Conservation (phyloP, 2,888 invertebrate species). For the Diabrotica balteata region DNA sequence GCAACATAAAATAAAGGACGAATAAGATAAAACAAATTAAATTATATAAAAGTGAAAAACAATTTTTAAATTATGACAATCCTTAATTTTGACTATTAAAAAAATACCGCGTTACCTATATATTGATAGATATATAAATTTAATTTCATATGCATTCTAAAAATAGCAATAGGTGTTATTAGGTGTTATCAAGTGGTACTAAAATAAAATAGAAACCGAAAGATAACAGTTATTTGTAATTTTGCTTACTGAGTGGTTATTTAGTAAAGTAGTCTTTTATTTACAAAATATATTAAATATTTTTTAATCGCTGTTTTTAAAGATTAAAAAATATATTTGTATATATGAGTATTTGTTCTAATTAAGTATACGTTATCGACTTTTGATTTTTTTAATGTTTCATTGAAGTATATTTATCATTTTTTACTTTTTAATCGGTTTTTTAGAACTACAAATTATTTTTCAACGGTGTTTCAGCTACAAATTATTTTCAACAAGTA, state of each 20-base stretch:
- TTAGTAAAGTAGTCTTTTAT: slow-evolving; percentile 1
- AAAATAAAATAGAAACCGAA: slow-evolving; percentile 10
- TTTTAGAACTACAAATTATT: no score
- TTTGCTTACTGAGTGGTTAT: slow-evolving; percentile 6
- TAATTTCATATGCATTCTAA: slow-evolving; percentile 5
- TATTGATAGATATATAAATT: neutral
- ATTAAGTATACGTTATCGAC: neutral
- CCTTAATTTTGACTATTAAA: no score
- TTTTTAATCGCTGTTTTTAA: slow-evolving; percentile 5
- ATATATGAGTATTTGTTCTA: neutral
- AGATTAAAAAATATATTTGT: slow-evolving; percentile 5
- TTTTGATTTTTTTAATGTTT: no score
- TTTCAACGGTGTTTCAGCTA: no score
- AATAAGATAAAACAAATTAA: no score
- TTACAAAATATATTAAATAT: slow-evolving; percentile 6
- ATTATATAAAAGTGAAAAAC: no score
- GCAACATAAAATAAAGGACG: no score
- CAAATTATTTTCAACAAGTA: no score
- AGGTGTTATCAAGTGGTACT: slow-evolving; percentile 9
- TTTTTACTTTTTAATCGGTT: no score
- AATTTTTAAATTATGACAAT: no score
- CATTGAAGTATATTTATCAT: no score
- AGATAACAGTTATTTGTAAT: slow-evolving; percentile 19
- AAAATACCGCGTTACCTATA: no score
- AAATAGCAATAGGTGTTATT: slow-evolving; percentile 5